phyloP scores from a whole-genome alignment of 2,113 vertebrate genomes.

The Eudyptes chrysolophus region DNA sequence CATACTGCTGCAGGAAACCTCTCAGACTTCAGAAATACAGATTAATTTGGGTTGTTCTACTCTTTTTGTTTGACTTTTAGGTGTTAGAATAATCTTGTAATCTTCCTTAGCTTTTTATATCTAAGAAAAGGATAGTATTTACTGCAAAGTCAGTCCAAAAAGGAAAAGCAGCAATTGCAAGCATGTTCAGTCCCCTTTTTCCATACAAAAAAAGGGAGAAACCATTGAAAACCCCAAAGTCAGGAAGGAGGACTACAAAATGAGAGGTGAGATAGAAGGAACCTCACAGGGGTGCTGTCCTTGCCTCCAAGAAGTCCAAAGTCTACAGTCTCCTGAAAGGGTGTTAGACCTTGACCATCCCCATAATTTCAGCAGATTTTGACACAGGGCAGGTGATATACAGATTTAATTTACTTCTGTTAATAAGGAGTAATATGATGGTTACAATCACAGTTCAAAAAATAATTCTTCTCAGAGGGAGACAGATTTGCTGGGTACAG shows the following conservation, averaged over 20 bases:
- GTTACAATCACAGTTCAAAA: not conserved
- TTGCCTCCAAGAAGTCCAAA: not conserved
- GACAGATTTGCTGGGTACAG: not conserved
- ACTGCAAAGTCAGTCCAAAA: not conserved
- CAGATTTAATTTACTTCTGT: not conserved
- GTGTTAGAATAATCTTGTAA: not conserved
- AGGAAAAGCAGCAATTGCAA: not conserved
- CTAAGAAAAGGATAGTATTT: not conserved
- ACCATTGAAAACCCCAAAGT: not conserved
- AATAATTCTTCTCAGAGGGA: not conserved
- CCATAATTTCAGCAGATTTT: not conserved
- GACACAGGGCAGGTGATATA: not conserved
- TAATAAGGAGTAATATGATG: not conserved
- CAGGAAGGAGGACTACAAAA: not conserved
- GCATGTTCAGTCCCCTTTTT: not conserved
- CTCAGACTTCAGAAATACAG: not conserved
- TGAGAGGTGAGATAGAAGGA: not conserved
- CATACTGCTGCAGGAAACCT: not conserved
- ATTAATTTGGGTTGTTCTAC: not conserved
- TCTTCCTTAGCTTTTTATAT: not conserved
- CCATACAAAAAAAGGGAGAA: not conserved
- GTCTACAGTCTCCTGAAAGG: not conserved
- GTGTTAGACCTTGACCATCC: not conserved
- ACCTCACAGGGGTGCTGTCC: fast-evolving
- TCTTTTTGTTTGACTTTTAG: not conserved